phyloP scores from a whole-genome alignment of 2,797 vertebrate genomes.

The Taeniopygia guttata region DNA sequence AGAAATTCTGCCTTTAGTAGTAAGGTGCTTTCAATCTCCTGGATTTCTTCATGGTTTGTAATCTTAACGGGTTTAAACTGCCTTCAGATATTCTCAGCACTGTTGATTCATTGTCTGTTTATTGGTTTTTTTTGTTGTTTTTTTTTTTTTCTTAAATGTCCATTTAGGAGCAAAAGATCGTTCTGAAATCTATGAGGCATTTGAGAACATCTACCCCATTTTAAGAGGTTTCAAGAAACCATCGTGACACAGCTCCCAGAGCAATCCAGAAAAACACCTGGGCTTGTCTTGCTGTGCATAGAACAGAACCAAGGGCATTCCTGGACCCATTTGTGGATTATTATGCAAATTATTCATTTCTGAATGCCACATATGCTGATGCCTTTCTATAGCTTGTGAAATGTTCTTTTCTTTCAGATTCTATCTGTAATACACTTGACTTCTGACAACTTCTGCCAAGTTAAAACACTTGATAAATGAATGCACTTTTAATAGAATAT shows the following conservation, averaged over 20 bases:
- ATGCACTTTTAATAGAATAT: background rate
- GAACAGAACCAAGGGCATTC: background rate
- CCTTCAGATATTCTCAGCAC: background rate
- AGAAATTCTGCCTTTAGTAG: background rate
- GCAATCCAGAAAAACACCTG: background rate
- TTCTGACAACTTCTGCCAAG: background rate
- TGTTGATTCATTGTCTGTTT: background rate
- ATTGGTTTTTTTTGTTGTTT: no score
- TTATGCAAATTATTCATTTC: background rate
- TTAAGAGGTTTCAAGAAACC: slow-evolving; percentile 91
- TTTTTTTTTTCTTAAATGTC: background rate
- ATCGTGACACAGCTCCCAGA: slow-evolving; percentile 10
- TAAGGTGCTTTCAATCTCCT: background rate
- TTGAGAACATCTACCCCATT: slow-evolving; percentile 98
- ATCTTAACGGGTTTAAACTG: background rate
- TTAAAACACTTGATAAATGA: background rate
- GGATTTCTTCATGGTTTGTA: background rate
- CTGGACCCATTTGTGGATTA: background rate
- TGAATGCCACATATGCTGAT: background rate
- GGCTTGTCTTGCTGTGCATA: background rate
- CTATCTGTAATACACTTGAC: background rate
- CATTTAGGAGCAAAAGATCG: slow-evolving; percentile 93
- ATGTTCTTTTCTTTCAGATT: background rate
- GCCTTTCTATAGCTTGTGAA: background rate
- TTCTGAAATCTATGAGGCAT: slow-evolving; percentile 93